These are phyloP conservation scores for Bimastos eiseni DNA, from an alignment of 2,888 invertebrate genomes.

Conservation along the genomic window DNA sequence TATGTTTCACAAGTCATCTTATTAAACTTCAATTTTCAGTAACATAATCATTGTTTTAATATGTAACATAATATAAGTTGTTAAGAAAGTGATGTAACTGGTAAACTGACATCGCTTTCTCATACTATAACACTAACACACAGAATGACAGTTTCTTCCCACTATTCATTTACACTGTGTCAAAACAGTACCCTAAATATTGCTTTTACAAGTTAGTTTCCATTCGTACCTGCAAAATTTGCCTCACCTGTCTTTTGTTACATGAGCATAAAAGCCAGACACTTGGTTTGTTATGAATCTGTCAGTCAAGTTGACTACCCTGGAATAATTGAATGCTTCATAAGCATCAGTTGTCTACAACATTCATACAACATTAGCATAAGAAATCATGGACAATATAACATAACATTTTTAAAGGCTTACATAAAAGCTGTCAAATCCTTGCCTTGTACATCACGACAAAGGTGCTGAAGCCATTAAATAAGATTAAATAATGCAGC, in stretches of 20 bases:
- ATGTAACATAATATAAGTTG: not conserved
- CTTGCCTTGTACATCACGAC: no score
- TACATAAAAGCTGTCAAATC: not conserved
- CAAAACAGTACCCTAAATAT: not conserved
- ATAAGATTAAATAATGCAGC: no score
- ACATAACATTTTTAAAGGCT: not conserved
- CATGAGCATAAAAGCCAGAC: constrained; percentile 76
- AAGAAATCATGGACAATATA: not conserved
- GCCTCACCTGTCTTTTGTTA: constrained; percentile 62
- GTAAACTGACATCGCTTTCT: not conserved
- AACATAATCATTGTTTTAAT: no score
- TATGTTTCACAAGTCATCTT: not conserved
- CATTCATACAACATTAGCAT: not conserved
- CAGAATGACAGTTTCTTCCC: not conserved
- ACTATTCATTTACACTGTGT: not conserved
- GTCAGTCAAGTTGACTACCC: constrained; percentile 51
- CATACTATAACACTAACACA: not conserved
- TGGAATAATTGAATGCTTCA: constrained; percentile 52
- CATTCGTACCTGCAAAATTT: not conserved
- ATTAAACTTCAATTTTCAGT: not conserved
- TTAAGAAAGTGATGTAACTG: not conserved
- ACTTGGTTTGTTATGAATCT: constrained; percentile 65
- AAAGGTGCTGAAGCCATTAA: no score
- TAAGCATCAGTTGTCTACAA: constrained; percentile 51
- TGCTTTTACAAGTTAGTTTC: not conserved